Evolutionary conservation across 2,113 vertebrate genomes (phyloP).

Genomic region (Dicentrarchus labrax): DNA sequence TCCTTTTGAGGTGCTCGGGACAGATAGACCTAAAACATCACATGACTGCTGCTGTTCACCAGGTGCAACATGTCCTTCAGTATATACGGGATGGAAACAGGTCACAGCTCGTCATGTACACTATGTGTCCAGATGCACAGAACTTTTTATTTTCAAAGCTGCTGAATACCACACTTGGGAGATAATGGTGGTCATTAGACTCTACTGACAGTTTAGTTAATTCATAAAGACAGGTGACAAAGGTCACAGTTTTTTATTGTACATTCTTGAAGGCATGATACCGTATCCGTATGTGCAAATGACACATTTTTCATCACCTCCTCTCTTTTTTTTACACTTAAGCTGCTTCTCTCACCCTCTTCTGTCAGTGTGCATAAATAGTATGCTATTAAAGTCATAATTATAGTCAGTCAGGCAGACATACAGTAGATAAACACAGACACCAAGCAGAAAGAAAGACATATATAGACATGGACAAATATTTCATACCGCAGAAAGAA

Average conservation of each 20-base stretch:
- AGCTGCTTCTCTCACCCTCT: slow-evolving; percentile 19
- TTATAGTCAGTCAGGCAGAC: slow-evolving; percentile 15
- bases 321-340: slow-evolving; percentile 23
- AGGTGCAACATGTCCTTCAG: neutral
- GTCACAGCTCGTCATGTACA: neutral
- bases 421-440: slow-evolving; percentile 24
- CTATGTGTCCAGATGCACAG: neutral
- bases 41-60: slow-evolving; percentile 6
- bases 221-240: slow-evolving; percentile 24
- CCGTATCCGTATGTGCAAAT: slow-evolving; percentile 19
- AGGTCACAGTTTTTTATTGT: slow-evolving; percentile 35
- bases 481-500: neutral
- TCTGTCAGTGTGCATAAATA: slow-evolving; percentile 24
- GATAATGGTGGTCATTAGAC: neutral
- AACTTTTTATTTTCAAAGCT: slow-evolving; percentile 15
- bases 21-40: slow-evolving; percentile 1
- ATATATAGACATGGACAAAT: neutral
- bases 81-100: neutral
- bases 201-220: slow-evolving; percentile 13
- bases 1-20: neutral
- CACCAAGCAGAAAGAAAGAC: neutral
- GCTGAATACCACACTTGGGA: neutral
- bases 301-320: slow-evolving; percentile 41
- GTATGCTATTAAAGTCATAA: slow-evolving; percentile 14
- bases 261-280: slow-evolving; percentile 37